phyloP scores from a whole-genome alignment of 2,888 invertebrate species.

The Amblyteles armatorius region DNA sequence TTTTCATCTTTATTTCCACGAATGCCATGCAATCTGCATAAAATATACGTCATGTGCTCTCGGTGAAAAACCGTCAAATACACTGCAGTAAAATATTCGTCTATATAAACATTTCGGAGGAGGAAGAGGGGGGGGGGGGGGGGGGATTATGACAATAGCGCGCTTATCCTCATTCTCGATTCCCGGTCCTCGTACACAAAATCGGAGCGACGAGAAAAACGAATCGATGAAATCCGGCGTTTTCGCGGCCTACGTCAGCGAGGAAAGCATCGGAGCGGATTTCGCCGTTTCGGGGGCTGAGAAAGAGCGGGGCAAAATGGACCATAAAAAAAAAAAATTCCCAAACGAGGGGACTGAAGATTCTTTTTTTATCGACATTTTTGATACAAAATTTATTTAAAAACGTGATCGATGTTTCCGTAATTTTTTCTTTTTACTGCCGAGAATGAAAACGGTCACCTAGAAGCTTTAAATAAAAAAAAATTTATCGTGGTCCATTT shows the following conservation, averaged over 20 bases:
- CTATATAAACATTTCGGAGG: not conserved
- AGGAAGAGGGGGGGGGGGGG: not conserved
- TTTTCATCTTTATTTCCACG: constrained; percentile 19
- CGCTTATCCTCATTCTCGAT: constrained; percentile 1
- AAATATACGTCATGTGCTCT: not conserved
- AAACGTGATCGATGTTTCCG: no score
- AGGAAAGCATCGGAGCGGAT: not conserved
- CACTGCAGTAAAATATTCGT: not conserved
- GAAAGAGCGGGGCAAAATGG: not conserved
- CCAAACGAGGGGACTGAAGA: no score
- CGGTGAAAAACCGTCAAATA: not conserved
- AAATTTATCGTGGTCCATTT: no score
- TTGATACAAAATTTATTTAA: no score
- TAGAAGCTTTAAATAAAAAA: no score
- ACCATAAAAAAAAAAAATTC: no score
- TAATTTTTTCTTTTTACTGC: not conserved
- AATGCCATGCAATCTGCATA: constrained; percentile 1
- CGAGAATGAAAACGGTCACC: no score
- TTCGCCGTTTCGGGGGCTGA: not conserved
- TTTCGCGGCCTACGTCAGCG: constrained; percentile 65
- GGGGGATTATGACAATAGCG: not conserved
- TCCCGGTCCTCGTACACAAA: not conserved
- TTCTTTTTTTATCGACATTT: no score
- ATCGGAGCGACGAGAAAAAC: constrained; percentile 38
- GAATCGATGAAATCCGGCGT: constrained; percentile 67